Conservation (phyloP, 2,113 vertebrate genomes). For the Tragelaphus scriptus region DNA sequence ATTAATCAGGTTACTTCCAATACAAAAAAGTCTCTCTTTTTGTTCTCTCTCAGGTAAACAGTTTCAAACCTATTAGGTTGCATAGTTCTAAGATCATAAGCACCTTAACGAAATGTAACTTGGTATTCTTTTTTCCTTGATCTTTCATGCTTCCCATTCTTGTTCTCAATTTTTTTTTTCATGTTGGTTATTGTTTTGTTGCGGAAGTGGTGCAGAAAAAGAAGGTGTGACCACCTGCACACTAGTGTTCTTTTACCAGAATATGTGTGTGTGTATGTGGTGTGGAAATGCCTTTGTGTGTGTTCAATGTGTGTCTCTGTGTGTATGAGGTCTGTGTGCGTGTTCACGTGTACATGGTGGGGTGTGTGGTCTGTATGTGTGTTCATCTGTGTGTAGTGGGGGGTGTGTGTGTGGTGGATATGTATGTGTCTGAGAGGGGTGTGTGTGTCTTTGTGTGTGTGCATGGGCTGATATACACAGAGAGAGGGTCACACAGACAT, state of each 20-base stretch:
- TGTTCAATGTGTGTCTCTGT: background rate
- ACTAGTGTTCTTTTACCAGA: conserved; percentile 65
- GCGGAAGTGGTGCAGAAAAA: conserved; percentile 82
- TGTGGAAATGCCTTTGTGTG: conserved; percentile 32
- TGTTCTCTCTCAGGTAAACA: conserved; percentile 89
- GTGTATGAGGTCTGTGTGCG: background rate
- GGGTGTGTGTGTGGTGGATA: conserved; percentile 15
- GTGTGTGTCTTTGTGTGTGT: conserved; percentile 40
- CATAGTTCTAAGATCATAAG: conserved; percentile 97
- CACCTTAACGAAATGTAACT: conserved; percentile 89
- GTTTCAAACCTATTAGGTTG: conserved; percentile 94
- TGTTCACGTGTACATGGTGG: background rate
- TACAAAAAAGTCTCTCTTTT: conserved; percentile 85
- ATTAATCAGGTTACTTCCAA: conserved; percentile 86
- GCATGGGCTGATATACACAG: conserved; percentile 62
- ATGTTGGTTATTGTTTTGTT: conserved; percentile 59
- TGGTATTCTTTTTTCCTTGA: conserved; percentile 81
- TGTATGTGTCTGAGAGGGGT: background rate
- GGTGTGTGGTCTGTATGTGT: background rate
- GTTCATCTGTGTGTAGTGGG: conserved; percentile 23
- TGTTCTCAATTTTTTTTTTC: conserved; percentile 70
- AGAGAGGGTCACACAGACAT: conserved; percentile 60
- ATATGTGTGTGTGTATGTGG: background rate
- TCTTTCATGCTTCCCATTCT: conserved; percentile 74
- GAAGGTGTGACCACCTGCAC: conserved; percentile 80